Evolutionary conservation across 1,140 invertebrate species (phyloP).

Genomic region (Psix sp.): DNA sequence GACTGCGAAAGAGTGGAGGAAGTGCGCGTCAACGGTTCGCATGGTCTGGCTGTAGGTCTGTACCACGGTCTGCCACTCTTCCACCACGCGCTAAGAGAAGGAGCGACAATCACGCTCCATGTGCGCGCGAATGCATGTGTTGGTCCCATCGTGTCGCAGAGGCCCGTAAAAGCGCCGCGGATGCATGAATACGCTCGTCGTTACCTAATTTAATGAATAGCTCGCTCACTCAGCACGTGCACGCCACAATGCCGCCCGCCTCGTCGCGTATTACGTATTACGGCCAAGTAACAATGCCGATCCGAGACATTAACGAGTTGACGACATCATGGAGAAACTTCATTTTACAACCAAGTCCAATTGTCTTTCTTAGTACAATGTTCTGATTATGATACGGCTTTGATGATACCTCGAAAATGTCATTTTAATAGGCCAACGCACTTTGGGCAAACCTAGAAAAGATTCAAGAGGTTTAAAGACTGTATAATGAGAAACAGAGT

Average conservation of each 20-base stretch:
- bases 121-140: slow-evolving; percentile 18
- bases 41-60: slow-evolving; percentile 22
- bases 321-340: not conserved
- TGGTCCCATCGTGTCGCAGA: slow-evolving; percentile 9
- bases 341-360: not conserved
- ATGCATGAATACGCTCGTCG: slow-evolving; percentile 48
- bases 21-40: slow-evolving; percentile 31
- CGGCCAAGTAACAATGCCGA: slow-evolving; percentile 15
- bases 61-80: slow-evolving; percentile 4
- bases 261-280: slow-evolving; percentile 21
- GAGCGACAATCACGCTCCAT: slow-evolving; percentile 16
- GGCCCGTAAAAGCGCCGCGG: slow-evolving; percentile 30
- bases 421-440: no score
- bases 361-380: no score
- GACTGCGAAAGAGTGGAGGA: slow-evolving; percentile 32
- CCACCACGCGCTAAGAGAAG: slow-evolving; percentile 4
- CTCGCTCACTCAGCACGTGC: slow-evolving; percentile 48
- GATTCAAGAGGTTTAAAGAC: no score
- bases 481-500: no score
- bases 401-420: no score
- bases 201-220: slow-evolving; percentile 63
- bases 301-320: slow-evolving; percentile 12
- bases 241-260: slow-evolving; percentile 30
- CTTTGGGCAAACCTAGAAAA: no score
- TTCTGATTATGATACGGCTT: no score